Percentiles rank a stretch among this genome's conserved stretches.
Conservation (phyloP, 2,888 invertebrate species). For the Eilema sororculum region DNA sequence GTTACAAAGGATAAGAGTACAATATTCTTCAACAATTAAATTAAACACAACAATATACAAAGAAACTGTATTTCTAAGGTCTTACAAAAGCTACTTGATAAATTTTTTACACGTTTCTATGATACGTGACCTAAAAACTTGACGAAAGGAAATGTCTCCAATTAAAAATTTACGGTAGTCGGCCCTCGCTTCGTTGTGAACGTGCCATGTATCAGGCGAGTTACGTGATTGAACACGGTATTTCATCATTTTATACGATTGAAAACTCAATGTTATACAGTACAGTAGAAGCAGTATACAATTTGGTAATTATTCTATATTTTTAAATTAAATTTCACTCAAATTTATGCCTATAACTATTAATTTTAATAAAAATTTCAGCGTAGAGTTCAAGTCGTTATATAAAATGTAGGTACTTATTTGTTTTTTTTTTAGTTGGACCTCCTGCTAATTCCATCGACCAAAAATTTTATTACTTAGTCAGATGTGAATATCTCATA, state of each 20-base stretch:
- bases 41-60: slow-evolving; percentile 27
- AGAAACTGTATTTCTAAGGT: slow-evolving; percentile 32
- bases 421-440: no score
- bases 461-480: not conserved
- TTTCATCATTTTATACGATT: slow-evolving; percentile 19
- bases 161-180: slow-evolving; percentile 78
- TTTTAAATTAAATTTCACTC: no score
- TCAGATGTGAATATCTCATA: not conserved
- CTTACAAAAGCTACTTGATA: slow-evolving; percentile 53
- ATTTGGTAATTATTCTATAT: no score
- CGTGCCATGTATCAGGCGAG: slow-evolving; percentile 52
- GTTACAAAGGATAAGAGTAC: no score
- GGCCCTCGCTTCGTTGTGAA: slow-evolving; percentile 56
- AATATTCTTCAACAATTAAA: not conserved
- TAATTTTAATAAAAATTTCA: no score
- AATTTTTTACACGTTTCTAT: slow-evolving; percentile 62
- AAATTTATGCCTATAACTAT: no score
- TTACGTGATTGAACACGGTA: slow-evolving; percentile 31
- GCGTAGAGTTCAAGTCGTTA: no score
- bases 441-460: not conserved
- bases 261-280: not conserved
- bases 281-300: no score
- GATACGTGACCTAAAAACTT: slow-evolving; percentile 72
- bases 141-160: slow-evolving; percentile 74
- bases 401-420: no score